These are phyloP conservation scores for Kryptopterus vitreolus DNA, from an alignment of 2,797 vertebrate genomes.

Conservation along the genomic window DNA sequence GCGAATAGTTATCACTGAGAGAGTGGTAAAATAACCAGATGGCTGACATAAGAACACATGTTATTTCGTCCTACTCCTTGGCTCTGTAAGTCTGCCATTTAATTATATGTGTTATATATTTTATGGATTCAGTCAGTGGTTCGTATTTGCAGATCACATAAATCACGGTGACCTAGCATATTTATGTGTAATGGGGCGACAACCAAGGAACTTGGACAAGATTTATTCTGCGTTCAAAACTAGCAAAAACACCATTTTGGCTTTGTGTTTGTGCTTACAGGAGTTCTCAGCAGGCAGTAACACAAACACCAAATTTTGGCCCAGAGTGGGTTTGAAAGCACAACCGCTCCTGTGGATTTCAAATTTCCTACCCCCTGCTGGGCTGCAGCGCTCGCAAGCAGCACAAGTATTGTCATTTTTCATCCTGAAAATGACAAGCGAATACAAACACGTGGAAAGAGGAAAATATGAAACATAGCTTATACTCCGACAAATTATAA, in stretches of 20 bases:
- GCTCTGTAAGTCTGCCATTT: background rate
- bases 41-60: background rate
- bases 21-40: conserved; percentile 1
- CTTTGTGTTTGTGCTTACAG: background rate
- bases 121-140: conserved; percentile 11
- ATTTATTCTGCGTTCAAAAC: conserved; percentile 7
- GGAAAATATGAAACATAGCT: background rate
- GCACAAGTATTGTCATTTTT: conserved; percentile 6
- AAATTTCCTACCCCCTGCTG: background rate
- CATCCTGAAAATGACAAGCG: background rate
- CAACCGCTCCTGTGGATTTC: background rate
- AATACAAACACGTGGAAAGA: background rate
- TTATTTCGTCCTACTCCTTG: background rate
- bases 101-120: conserved; percentile 4
- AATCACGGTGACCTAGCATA: background rate
- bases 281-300: background rate
- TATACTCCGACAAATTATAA: background rate
- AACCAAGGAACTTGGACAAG: background rate
- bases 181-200: background rate
- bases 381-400: background rate
- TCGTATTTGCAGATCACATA: background rate
- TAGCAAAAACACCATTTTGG: conserved; percentile 4
- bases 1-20: conserved; percentile 5
- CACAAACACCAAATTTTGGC: conserved; percentile 1
- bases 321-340: conserved; percentile 13